phyloP scores from a whole-genome alignment of 2,797 vertebrate genomes.

The Scolopax rusticola region DNA sequence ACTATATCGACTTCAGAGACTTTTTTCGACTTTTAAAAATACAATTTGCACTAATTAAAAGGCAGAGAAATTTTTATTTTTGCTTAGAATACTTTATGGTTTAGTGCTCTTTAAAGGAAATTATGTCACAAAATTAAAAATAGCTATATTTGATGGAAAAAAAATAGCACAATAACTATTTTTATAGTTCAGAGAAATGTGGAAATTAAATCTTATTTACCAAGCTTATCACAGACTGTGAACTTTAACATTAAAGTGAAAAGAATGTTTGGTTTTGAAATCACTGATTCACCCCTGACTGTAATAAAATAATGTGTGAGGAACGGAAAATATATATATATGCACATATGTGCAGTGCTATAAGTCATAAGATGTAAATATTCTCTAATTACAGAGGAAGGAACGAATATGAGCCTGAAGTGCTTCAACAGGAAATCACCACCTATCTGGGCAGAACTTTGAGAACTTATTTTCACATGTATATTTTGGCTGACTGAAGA shows the following conservation, averaged over 20 bases:
- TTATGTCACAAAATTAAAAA: not conserved
- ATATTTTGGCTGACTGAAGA: not conserved
- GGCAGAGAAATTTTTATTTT: not conserved
- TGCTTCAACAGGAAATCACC: not conserved
- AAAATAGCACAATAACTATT: not conserved
- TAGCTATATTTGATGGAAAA: not conserved
- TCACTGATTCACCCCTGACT: not conserved
- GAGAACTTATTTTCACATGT: not conserved
- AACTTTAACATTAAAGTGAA: not conserved
- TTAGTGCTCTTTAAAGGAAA: not conserved
- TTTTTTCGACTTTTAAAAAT: not conserved
- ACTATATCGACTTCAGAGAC: not conserved
- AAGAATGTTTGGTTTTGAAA: constrained; percentile 3
- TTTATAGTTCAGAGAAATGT: not conserved
- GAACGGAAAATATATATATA: not conserved
- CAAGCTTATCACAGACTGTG: not conserved
- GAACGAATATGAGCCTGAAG: not conserved
- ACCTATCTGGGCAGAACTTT: not conserved
- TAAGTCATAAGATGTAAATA: not conserved
- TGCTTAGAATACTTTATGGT: not conserved
- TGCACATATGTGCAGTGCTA: not conserved
- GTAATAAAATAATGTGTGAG: not conserved
- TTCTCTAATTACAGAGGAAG: not conserved
- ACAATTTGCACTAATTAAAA: not conserved
- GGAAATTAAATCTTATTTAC: constrained; percentile 1